Evolutionary conservation across 2,888 invertebrate species (phyloP).

Genomic region (Nowickia ferox): DNA sequence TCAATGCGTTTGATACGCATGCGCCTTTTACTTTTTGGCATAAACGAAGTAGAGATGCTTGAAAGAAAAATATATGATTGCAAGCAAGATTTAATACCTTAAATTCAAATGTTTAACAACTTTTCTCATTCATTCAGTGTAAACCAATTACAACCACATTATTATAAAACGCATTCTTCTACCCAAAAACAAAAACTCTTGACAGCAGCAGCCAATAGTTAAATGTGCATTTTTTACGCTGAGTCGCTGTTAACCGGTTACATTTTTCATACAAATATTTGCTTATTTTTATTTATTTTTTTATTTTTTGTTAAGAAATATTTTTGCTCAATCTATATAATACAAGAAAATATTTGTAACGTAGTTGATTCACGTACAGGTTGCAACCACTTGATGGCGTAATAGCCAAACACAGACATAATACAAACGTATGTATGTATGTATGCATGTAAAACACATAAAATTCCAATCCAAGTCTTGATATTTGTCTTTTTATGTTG

Average conservation of each 20-base stretch:
- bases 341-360: constrained; percentile 35
- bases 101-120: not conserved
- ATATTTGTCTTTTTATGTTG: constrained; percentile 15
- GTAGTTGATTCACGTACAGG: constrained; percentile 9
- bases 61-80: too few species aligned
- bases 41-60: too few species aligned
- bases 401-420: not conserved
- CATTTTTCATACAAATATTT: constrained; percentile 44
- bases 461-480: constrained; percentile 12
- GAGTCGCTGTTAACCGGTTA: constrained; percentile 51
- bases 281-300: not conserved
- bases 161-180: constrained; percentile 15
- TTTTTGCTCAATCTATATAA: not conserved
- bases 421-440: not conserved
- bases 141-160: constrained; percentile 4
- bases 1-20: too few species aligned
- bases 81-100: not conserved
- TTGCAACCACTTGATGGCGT: constrained; percentile 31
- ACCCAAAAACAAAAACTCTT: not conserved
- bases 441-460: not conserved
- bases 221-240: constrained; percentile 41
- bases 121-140: not conserved
- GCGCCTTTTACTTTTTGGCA: too few species aligned
- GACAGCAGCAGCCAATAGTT: constrained; percentile 10
- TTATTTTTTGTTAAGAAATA: constrained; percentile 28